These are phyloP conservation scores for Euleptes europaea DNA, from an alignment of 2,113 vertebrate species.

Conservation along the genomic window DNA sequence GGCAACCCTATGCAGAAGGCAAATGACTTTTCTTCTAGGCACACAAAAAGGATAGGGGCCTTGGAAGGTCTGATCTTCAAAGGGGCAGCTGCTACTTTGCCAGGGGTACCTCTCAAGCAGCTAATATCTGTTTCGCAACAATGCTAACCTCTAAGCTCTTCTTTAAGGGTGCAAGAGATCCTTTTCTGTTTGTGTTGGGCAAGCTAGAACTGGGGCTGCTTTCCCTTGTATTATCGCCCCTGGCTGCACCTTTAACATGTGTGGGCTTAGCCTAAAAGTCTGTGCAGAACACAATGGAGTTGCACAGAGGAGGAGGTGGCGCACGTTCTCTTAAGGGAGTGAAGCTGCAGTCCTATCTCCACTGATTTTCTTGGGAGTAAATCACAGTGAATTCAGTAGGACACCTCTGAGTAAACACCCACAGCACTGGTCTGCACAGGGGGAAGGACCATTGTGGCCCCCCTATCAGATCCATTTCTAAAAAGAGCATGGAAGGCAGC, in stretches of 20 bases:
- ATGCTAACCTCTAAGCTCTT: neutral
- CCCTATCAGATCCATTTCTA: neutral
- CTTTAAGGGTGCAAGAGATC: constrained; percentile 20
- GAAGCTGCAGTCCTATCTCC: constrained; percentile 15
- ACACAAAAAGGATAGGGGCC: neutral
- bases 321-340: constrained; percentile 3
- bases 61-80: neutral
- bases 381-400: neutral
- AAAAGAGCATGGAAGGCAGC: neutral
- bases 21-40: too few relatives aligned
- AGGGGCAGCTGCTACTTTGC: neutral
- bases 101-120: neutral
- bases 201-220: constrained; percentile 24
- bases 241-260: constrained; percentile 58
- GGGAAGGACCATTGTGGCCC: neutral
- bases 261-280: constrained; percentile 57
- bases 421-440: neutral
- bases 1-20: too few relatives aligned
- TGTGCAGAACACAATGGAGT: constrained; percentile 13
- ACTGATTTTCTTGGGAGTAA: neutral
- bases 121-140: neutral
- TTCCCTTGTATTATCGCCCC: constrained; percentile 34
- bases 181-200: neutral
- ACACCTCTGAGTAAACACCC: neutral
- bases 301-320: constrained; percentile 52